phyloP scores from a whole-genome alignment of 1,140 invertebrate genomes.

The Colletes gigas region DNA sequence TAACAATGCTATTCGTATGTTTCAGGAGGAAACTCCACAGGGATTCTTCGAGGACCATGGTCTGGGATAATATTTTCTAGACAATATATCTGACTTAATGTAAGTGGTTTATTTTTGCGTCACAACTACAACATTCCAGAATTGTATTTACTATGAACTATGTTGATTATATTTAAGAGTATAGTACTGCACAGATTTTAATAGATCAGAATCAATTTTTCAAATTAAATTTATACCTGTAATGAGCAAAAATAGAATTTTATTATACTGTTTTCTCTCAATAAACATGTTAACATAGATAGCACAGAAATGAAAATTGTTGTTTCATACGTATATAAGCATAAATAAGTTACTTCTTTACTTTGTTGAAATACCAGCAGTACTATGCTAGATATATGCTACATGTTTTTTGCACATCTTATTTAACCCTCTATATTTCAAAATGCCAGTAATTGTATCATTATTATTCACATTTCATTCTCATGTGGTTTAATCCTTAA shows the following conservation, averaged over 20 bases:
- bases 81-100: conserved; percentile 3
- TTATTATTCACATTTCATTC: neutral
- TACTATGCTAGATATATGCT: neutral
- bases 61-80: conserved; percentile 87
- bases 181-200: neutral
- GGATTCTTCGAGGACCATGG: conserved; percentile 99
- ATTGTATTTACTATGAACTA: conserved; percentile 16
- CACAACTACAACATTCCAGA: conserved; percentile 35
- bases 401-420: conserved; percentile 14
- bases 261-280: neutral
- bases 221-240: neutral
- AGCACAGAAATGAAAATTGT: conserved; percentile 7
- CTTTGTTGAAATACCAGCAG: conserved; percentile 21
- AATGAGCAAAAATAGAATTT: neutral
- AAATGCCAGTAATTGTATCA: neutral
- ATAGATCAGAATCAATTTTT: neutral
- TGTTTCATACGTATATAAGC: neutral
- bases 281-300: neutral
- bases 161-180: conserved; percentile 8
- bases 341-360: neutral
- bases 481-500: neutral
- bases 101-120: conserved; percentile 39
- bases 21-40: conserved; percentile 98
- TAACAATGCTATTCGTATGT: conserved; percentile 80
- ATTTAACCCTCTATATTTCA: conserved; percentile 25